Conservation (phyloP, 2,113 vertebrate species). For the Limnothrissa miodon region DNA sequence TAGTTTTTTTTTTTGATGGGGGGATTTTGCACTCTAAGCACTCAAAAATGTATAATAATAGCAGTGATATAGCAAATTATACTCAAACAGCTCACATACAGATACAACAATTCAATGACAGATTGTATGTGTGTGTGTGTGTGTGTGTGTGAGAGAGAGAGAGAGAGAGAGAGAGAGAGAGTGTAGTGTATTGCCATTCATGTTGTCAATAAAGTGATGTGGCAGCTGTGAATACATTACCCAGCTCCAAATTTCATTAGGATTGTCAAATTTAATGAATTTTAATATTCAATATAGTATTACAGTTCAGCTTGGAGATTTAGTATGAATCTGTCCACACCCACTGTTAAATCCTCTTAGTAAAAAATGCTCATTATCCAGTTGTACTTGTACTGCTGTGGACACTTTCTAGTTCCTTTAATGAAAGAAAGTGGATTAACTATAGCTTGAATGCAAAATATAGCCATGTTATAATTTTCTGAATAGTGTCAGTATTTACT, state of each 20-base stretch:
- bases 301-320: not conserved
- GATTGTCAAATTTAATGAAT: not conserved
- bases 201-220: not conserved
- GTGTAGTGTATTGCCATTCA: not conserved
- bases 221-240: not conserved
- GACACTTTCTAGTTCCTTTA: not conserved
- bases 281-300: not conserved
- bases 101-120: no score
- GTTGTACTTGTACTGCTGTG: not conserved
- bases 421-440: not conserved
- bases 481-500: not conserved
- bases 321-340: not conserved
- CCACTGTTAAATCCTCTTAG: not conserved
- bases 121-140: no score
- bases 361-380: not conserved
- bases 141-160: no score
- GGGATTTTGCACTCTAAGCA: no score
- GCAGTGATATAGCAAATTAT: no score
- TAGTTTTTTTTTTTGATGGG: no score
- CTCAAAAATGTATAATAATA: no score
- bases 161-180: no score
- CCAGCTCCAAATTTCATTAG: not conserved
- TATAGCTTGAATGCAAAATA: not conserved
- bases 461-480: not conserved
- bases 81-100: not conserved